These are phyloP conservation scores for Loxodonta africana DNA, from an alignment of 2,113 vertebrate genomes.

Conservation along the genomic window DNA sequence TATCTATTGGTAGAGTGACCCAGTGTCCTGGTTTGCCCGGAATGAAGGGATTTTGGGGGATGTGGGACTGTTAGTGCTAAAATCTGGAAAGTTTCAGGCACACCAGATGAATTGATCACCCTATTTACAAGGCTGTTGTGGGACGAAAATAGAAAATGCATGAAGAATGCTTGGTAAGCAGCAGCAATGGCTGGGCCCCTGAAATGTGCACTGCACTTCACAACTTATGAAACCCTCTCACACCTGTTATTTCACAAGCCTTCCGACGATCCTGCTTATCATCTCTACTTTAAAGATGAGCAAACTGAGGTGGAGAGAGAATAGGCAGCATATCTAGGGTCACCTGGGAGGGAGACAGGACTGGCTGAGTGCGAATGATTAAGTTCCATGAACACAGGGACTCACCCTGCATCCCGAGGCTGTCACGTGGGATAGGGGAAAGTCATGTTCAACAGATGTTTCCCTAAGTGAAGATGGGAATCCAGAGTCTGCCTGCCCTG, in stretches of 20 bases:
- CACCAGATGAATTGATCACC: neutral
- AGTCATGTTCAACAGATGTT: rapidly evolving
- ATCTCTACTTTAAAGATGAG: neutral
- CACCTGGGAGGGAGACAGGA: neutral
- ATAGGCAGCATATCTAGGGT: too few species aligned
- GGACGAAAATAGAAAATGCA: neutral
- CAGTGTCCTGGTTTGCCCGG: neutral
- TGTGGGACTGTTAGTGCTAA: neutral
- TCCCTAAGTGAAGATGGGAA: too few species aligned
- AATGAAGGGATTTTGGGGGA: neutral
- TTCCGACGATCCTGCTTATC: rapidly evolving
- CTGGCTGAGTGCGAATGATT: neutral
- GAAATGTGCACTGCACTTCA: rapidly evolving
- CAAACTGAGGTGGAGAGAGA: neutral
- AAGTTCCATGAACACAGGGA: rapidly evolving
- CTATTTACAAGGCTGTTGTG: neutral
- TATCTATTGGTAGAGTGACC: too few species aligned
- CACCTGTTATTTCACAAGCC: too few species aligned
- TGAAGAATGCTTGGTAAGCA: rapidly evolving
- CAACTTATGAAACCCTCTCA: rapidly evolving
- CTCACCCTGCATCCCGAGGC: neutral
- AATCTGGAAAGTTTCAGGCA: neutral
- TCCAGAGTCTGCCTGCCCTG: rapidly evolving
- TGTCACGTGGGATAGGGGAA: rapidly evolving
- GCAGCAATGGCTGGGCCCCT: rapidly evolving